These are phyloP conservation scores for Trilocha varians DNA, from an alignment of 2,888 invertebrate species.

Conservation along the genomic window DNA sequence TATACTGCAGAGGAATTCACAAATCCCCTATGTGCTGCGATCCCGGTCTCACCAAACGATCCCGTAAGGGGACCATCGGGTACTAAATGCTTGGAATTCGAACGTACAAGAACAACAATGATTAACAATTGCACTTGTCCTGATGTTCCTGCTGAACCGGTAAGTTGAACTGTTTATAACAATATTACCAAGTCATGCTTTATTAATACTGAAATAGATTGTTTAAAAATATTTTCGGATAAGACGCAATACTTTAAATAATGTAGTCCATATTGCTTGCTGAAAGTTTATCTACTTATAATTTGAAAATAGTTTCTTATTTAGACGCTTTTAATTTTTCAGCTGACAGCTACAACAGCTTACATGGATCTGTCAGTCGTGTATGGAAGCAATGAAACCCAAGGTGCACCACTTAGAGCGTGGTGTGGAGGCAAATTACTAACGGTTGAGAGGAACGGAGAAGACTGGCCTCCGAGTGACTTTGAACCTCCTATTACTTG, in stretches of 20 bases:
- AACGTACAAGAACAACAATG: conserved; percentile 9
- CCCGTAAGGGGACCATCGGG: conserved; percentile 8
- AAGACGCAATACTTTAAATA: neutral
- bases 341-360: conserved; percentile 15
- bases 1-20: conserved; percentile 3
- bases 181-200: too few relatives aligned
- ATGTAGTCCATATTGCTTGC: too few relatives aligned
- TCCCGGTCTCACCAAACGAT: conserved; percentile 10
- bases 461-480: conserved; percentile 75
- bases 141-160: conserved; percentile 7
- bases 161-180: conserved; percentile 7
- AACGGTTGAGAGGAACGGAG: conserved; percentile 49
- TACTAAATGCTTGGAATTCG: conserved; percentile 10
- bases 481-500: conserved; percentile 27
- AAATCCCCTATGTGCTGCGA: conserved; percentile 12
- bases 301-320: neutral
- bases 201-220: too few relatives aligned
- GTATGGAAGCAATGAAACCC: conserved; percentile 4
- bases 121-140: conserved; percentile 2
- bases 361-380: conserved; percentile 7
- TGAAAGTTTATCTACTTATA: too few relatives aligned
- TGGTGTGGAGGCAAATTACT: conserved; percentile 4
- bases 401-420: conserved; percentile 2
- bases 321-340: neutral
- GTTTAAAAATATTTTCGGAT: neutral